Evolutionary conservation across 2,888 invertebrate species (phyloP).

Genomic region (Trissolcus brochymenae): DNA sequence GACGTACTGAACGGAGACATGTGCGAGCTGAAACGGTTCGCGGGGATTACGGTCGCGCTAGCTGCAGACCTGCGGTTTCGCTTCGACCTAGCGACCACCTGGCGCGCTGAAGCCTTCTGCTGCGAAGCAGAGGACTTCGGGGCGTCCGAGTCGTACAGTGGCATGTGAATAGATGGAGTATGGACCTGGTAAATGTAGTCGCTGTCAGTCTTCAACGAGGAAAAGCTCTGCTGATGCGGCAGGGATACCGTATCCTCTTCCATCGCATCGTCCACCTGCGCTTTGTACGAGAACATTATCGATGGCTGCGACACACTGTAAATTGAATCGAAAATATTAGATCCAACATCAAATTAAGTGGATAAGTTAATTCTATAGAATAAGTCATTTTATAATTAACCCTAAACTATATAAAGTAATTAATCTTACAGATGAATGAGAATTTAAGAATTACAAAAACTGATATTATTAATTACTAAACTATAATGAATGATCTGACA

Average conservation of each 20-base stretch:
- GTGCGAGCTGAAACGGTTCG: slow-evolving; percentile 65
- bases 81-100: slow-evolving; percentile 63
- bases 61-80: slow-evolving; percentile 59
- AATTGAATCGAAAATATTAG: slow-evolving; percentile 26
- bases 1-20: slow-evolving; percentile 64
- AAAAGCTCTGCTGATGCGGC: slow-evolving; percentile 86
- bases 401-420: no score
- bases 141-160: slow-evolving; percentile 69
- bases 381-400: no score
- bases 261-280: slow-evolving; percentile 86
- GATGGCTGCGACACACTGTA: slow-evolving; percentile 84
- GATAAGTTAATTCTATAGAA: no score
- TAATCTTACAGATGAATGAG: no score
- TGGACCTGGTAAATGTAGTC: slow-evolving; percentile 86
- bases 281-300: slow-evolving; percentile 88
- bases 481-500: no score
- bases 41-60: slow-evolving; percentile 26
- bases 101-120: slow-evolving; percentile 59
- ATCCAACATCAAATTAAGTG: no score
- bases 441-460: no score
- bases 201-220: slow-evolving; percentile 85
- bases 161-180: slow-evolving; percentile 74
- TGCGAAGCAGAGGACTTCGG: slow-evolving; percentile 64
- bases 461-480: no score
- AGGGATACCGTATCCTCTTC: slow-evolving; percentile 86